These are phyloP conservation scores for Elysia chlorotica DNA, from an alignment of 1,140 invertebrate genomes.

Conservation along the genomic window DNA sequence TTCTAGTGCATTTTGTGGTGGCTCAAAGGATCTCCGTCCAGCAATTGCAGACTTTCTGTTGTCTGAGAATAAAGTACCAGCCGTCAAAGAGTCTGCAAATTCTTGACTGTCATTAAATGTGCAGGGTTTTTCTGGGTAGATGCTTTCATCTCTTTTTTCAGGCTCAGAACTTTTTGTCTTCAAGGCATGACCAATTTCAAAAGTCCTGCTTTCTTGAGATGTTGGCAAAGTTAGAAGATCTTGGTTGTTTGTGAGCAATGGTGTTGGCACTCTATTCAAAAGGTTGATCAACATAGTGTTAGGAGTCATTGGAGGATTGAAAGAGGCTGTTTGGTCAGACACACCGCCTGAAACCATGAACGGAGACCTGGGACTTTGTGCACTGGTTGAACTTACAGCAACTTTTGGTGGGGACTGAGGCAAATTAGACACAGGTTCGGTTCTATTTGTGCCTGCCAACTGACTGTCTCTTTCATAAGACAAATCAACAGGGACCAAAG, in stretches of 20 bases:
- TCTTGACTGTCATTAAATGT: too few relatives aligned
- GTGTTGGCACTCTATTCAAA: conserved; percentile 19
- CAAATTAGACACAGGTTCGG: too few relatives aligned
- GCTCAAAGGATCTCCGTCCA: too few relatives aligned
- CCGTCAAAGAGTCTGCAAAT: too few relatives aligned
- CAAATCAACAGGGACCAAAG: neutral
- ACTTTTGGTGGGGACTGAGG: neutral
- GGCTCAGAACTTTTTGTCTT: too few relatives aligned
- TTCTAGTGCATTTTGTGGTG: conserved; percentile 10
- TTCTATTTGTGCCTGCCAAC: too few relatives aligned
- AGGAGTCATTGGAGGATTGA: conserved; percentile 22
- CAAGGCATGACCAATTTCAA: neutral
- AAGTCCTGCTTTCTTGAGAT: conserved; percentile 5
- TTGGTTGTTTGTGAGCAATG: conserved; percentile 15
- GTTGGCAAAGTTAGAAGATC: conserved; percentile 14
- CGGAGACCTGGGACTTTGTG: conserved; percentile 14
- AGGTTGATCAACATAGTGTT: conserved; percentile 22
- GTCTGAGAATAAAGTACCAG: too few relatives aligned
- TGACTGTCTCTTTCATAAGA: neutral
- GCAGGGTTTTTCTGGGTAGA: neutral
- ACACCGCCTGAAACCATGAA: too few relatives aligned
- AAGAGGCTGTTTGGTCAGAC: too few relatives aligned
- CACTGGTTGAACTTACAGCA: neutral
- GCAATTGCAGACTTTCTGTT: too few relatives aligned
- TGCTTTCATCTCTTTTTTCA: too few relatives aligned